Conservation (phyloP, 2,888 invertebrate genomes). For the Meteorus cinctellus region DNA sequence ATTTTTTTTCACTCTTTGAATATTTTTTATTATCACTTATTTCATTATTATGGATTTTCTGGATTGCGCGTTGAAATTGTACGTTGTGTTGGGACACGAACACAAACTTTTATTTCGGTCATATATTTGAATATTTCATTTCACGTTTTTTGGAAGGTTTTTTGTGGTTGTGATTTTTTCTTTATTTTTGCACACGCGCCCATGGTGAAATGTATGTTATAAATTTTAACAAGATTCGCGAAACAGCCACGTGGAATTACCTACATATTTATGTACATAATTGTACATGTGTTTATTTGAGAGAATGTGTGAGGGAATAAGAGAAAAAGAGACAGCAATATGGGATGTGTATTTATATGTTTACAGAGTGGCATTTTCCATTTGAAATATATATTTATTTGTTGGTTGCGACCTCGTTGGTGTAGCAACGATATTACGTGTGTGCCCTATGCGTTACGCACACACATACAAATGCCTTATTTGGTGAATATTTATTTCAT, state of each 20-base stretch:
- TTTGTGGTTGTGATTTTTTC: background rate
- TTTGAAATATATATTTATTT: too few species aligned
- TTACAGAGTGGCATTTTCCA: too few species aligned
- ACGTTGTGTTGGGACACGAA: background rate
- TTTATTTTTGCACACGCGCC: background rate
- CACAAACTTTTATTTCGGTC: slow-evolving; percentile 47
- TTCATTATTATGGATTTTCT: background rate
- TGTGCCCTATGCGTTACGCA: too few species aligned
- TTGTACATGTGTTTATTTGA: slow-evolving; percentile 12
- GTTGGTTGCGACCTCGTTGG: too few species aligned
- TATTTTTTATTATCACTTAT: background rate
- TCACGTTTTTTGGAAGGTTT: slow-evolving; percentile 48
- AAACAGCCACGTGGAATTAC: slow-evolving; percentile 37
- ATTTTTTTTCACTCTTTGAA: background rate
- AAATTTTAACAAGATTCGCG: slow-evolving; percentile 54
- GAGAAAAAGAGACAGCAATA: background rate
- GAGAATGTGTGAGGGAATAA: background rate
- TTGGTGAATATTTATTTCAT: too few species aligned
- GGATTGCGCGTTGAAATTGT: background rate
- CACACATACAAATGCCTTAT: too few species aligned
- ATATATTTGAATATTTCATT: slow-evolving; percentile 57
- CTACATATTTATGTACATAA: slow-evolving; percentile 15
- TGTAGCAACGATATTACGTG: too few species aligned
- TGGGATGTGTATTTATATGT: background rate
- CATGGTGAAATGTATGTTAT: slow-evolving; percentile 53